Evolutionary conservation across 2,888 invertebrate species (phyloP).

Genomic region (Miltochrista miniata): DNA sequence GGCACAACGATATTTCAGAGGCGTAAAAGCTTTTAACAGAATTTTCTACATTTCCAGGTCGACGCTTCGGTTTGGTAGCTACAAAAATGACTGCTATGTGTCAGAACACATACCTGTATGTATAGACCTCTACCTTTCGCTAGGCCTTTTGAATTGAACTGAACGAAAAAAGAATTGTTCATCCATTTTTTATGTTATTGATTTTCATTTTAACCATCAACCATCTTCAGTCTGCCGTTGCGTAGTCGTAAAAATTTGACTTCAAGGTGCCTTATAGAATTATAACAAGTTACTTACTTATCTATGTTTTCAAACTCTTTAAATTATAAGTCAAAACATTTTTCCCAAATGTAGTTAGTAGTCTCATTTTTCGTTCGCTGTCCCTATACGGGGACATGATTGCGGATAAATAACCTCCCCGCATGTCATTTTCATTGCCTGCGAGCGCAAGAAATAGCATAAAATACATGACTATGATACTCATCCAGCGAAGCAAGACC

Average conservation of each 20-base stretch:
- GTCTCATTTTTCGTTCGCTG: background rate
- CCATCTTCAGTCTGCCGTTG: no score
- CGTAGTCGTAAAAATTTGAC: no score
- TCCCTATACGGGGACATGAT: background rate
- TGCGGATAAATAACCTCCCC: slow-evolving; percentile 43
- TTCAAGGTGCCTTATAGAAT: no score
- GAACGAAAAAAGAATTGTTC: no score
- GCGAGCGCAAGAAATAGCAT: slow-evolving; percentile 78
- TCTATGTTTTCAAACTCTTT: no score
- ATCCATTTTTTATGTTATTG: no score
- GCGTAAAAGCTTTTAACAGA: background rate
- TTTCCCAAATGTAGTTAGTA: no score
- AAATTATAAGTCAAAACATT: background rate
- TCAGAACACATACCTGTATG: background rate
- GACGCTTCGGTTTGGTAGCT: background rate
- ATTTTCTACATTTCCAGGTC: background rate
- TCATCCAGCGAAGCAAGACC: slow-evolving; percentile 46
- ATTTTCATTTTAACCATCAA: no score
- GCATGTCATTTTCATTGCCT: slow-evolving; percentile 72
- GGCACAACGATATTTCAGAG: background rate
- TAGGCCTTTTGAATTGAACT: no score
- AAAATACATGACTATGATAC: slow-evolving; percentile 64
- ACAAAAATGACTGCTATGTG: background rate
- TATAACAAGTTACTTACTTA: no score
- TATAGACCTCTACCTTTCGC: no score